Evolutionary conservation across 2,797 vertebrate species (phyloP).

Genomic region (Eulemur albifrons): DNA sequence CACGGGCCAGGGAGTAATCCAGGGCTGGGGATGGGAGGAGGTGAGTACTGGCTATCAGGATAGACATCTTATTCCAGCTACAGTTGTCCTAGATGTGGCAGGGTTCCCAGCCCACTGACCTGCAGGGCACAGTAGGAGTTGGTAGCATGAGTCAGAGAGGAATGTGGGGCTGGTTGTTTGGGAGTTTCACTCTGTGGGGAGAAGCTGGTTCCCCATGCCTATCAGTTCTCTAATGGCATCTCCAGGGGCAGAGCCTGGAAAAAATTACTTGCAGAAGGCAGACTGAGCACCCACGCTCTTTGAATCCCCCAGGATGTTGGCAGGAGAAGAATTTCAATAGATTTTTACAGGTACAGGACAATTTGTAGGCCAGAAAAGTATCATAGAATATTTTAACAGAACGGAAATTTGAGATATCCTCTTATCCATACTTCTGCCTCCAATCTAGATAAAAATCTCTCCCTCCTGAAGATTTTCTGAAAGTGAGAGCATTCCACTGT

Average conservation of each 20-base stretch:
- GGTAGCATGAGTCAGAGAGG: conserved; percentile 71
- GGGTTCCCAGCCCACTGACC: conserved; percentile 71
- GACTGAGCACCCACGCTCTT: background rate
- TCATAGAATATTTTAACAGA: background rate
- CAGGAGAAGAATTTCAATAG: background rate
- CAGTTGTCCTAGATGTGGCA: conserved; percentile 56
- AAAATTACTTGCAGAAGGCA: conserved; percentile 22
- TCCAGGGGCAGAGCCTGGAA: background rate
- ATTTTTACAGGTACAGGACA: background rate
- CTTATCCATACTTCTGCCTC: conserved; percentile 4
- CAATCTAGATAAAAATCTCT: background rate
- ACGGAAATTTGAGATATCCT: background rate
- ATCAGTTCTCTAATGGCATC: conserved; percentile 24
- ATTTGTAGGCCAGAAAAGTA: background rate
- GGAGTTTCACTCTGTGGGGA: conserved; percentile 63
- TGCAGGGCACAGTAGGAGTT: conserved; percentile 67
- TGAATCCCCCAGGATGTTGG: background rate
- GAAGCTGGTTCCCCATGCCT: conserved; percentile 46
- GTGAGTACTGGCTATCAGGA: conserved; percentile 44
- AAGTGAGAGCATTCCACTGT: background rate
- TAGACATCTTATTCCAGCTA: conserved; percentile 52
- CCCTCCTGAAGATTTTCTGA: conserved; percentile 1
- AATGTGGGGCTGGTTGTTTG: conserved; percentile 57
- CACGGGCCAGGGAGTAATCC: conserved; percentile 41
- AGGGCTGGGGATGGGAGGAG: background rate